Percentiles rank a stretch among this genome's conserved stretches.
phyloP scores from a whole-genome alignment of 2,797 vertebrate species.

The Danio jaintianensis region DNA sequence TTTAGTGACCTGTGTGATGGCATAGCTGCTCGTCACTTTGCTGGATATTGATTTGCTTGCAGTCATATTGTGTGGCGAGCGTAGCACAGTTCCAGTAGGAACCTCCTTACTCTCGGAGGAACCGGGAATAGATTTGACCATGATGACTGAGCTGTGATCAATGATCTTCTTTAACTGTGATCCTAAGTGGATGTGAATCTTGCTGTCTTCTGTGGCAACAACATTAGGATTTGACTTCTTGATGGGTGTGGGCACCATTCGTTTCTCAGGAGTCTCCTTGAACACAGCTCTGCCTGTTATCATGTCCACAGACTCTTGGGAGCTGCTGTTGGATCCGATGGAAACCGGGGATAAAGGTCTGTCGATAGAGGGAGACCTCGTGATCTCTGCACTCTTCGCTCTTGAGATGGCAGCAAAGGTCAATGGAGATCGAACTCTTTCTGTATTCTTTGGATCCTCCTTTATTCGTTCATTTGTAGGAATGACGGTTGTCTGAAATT shows the following conservation, averaged over 20 bases:
- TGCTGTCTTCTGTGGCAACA: conserved; percentile 96
- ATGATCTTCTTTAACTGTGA: conserved; percentile 82
- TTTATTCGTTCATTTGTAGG: conserved; percentile 84
- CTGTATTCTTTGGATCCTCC: conserved; percentile 75
- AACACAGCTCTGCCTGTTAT: conserved; percentile 94
- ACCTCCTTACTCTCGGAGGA: conserved; percentile 86
- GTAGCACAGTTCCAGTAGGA: conserved; percentile 90
- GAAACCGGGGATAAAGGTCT: conserved; percentile 89
- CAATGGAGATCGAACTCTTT: conserved; percentile 92
- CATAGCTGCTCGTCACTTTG: conserved; percentile 96
- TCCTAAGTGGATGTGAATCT: conserved; percentile 95
- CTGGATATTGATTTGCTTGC: conserved; percentile 80
- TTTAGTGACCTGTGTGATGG: conserved; percentile 88
- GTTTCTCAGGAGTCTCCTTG: conserved; percentile 96
- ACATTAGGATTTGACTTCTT: conserved; percentile 88
- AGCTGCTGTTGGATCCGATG: conserved; percentile 89
- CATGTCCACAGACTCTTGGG: conserved; percentile 85
- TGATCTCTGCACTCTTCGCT: conserved; percentile 86
- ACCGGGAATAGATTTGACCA: conserved; percentile 81
- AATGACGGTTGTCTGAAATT: conserved; percentile 94
- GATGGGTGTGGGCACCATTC: conserved; percentile 86
- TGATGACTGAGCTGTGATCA: conserved; percentile 80
- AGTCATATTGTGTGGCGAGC: conserved; percentile 86
- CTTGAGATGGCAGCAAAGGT: conserved; percentile 93
- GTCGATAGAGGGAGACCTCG: conserved; percentile 73